Conservation (phyloP, 2,888 invertebrate species). For the Eristalis arbustorum region DNA sequence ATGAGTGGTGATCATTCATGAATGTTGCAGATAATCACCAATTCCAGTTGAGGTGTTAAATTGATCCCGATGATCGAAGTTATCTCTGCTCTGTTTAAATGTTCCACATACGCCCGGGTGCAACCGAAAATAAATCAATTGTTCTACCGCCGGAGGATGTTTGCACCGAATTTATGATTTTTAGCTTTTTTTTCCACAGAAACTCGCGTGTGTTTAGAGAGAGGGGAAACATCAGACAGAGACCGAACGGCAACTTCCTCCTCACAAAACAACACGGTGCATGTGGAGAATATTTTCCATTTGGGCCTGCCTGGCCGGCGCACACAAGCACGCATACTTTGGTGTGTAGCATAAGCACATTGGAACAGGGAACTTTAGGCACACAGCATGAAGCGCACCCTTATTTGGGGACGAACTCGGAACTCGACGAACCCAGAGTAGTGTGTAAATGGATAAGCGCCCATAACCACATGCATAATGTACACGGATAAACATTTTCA, state of each 20-base stretch:
- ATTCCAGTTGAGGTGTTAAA: constrained; percentile 34
- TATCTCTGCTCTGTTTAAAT: constrained; percentile 10
- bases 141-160: constrained; percentile 13
- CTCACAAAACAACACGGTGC: constrained; percentile 14
- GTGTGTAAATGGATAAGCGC: constrained; percentile 59
- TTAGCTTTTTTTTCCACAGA: neutral
- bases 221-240: neutral
- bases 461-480: constrained; percentile 58
- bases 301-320: constrained; percentile 39
- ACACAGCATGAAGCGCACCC: constrained; percentile 53
- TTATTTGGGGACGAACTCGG: constrained; percentile 65
- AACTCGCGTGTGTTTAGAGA: neutral
- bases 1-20: constrained; percentile 7
- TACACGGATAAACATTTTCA: constrained; percentile 51
- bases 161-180: constrained; percentile 19
- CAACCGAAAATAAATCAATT: constrained; percentile 31
- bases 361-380: no score
- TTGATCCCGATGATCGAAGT: neutral
- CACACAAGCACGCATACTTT: constrained; percentile 37
- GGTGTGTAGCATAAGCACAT: constrained; percentile 49
- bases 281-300: constrained; percentile 62
- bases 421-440: constrained; percentile 38
- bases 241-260: constrained; percentile 46
- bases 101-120: constrained; percentile 42
- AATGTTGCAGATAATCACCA: constrained; percentile 24